A percentile compares a stretch with the other conserved stretches of the same genome.
These are phyloP conservation scores for Drosophila recens DNA, from an alignment of 2,888 invertebrate genomes.

Conservation along the genomic window DNA sequence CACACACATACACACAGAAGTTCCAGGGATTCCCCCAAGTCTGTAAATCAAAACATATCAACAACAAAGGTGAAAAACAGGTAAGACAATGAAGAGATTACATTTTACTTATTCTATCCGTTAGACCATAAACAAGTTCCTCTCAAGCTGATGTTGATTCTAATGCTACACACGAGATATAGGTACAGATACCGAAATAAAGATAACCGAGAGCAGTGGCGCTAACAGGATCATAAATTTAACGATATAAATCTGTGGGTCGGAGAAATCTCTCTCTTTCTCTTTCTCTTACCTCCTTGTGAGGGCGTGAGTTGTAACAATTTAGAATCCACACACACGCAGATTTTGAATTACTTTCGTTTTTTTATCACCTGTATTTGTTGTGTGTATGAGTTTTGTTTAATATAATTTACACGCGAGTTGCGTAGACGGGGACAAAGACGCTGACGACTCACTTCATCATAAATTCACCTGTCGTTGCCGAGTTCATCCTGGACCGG, in stretches of 20 bases:
- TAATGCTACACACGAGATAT: conserved; percentile 63
- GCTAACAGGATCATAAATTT: conserved; percentile 83
- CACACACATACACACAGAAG: not conserved
- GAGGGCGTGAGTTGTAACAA: conserved; percentile 64
- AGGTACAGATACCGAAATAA: conserved; percentile 67
- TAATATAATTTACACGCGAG: conserved; percentile 72
- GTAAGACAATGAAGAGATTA: conserved; percentile 55
- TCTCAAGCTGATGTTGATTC: conserved; percentile 18
- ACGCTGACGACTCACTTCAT: conserved; percentile 79
- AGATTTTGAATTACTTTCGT: conserved; percentile 79
- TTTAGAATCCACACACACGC: conserved; percentile 61
- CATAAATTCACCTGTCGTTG: conserved; percentile 83
- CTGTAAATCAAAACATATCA: conserved; percentile 57
- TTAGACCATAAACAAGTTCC: conserved; percentile 70
- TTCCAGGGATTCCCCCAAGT: conserved; percentile 33
- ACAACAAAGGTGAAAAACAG: conserved; percentile 56
- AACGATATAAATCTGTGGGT: conserved; percentile 73
- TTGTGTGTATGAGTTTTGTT: conserved; percentile 19
- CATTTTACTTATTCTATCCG: conserved; percentile 70
- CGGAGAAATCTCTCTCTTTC: not conserved
- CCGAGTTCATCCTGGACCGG: conserved; percentile 64
- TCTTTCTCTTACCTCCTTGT: not conserved
- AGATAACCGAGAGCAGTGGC: conserved; percentile 76
- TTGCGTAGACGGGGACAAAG: conserved; percentile 63
- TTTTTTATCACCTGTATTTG: conserved; percentile 69